phyloP scores from a whole-genome alignment of 2,888 invertebrate genomes.

The Dryobota labecula region DNA sequence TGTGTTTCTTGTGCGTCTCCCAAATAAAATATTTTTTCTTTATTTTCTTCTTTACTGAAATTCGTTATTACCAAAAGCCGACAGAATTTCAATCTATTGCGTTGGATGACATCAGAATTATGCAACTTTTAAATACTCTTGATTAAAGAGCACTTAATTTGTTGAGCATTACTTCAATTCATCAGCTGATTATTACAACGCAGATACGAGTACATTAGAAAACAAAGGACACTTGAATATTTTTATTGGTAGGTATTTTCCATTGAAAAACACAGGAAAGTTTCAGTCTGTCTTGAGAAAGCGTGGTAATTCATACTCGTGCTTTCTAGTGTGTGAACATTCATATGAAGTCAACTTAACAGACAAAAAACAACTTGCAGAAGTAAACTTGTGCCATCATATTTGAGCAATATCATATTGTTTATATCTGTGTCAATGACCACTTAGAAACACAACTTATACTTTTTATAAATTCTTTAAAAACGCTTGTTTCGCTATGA shows the following conservation, averaged over 20 bases:
- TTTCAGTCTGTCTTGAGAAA: too few species aligned
- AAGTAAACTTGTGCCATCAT: not conserved
- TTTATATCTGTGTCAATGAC: not conserved
- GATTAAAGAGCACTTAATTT: not conserved
- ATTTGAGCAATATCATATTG: not conserved
- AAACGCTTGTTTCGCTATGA: not conserved
- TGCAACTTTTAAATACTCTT: not conserved
- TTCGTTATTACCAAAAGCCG: not conserved
- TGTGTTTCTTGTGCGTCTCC: too few species aligned
- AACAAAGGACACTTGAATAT: not conserved
- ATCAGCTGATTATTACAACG: not conserved
- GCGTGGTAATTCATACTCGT: too few species aligned
- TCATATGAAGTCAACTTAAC: too few species aligned
- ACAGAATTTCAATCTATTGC: not conserved
- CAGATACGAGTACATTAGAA: not conserved
- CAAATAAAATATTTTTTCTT: too few species aligned
- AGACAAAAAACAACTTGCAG: too few species aligned
- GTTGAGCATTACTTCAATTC: not conserved
- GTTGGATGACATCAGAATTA: not conserved
- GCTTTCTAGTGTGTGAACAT: too few species aligned
- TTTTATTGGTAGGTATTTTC: not conserved
- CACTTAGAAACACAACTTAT: not conserved
- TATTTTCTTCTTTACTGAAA: too few species aligned
- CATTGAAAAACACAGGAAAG: not conserved
- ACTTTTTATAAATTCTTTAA: not conserved